A percentile compares a stretch with the other conserved stretches of the same genome.
phyloP scores from a whole-genome alignment of 2,888 invertebrate species.

The Carabus problematicus region DNA sequence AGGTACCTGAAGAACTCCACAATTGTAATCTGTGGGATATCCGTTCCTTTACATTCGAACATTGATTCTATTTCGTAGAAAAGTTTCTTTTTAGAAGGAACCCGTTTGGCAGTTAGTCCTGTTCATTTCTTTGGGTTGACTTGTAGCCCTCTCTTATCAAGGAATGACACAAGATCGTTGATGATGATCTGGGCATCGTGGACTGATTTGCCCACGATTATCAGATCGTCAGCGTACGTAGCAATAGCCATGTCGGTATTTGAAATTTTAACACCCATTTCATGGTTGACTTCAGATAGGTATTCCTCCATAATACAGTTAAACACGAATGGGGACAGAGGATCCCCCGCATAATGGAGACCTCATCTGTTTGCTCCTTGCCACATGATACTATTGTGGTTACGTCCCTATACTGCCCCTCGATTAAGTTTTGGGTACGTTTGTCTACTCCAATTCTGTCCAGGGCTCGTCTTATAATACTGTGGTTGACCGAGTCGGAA shows the following conservation, averaged over 20 bases:
- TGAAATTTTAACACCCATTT: slow-evolving; percentile 51
- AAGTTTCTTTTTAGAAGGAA: no score
- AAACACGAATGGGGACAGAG: slow-evolving; percentile 51
- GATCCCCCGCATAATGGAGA: slow-evolving; percentile 58
- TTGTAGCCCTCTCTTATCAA: no score
- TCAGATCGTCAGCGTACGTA: no score
- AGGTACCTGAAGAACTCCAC: no score
- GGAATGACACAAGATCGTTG: no score
- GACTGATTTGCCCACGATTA: no score
- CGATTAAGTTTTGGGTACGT: slow-evolving; percentile 50
- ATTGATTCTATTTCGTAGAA: no score
- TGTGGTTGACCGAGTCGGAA: slow-evolving; percentile 52
- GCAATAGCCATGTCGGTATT: slow-evolving; percentile 48
- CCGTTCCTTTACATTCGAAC: no score
- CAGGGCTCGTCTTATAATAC: slow-evolving; percentile 49
- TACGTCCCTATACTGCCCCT: slow-evolving; percentile 47
- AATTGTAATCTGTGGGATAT: no score
- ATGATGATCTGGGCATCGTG: no score
- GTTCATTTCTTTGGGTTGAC: no score
- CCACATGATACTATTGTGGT: slow-evolving; percentile 47
- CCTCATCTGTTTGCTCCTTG: slow-evolving; percentile 46
- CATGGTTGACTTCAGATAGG: slow-evolving; percentile 51
- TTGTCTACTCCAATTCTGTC: slow-evolving; percentile 50
- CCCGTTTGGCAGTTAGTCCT: no score
- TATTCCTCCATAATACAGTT: slow-evolving; percentile 50